phyloP scores from a whole-genome alignment of 2,888 invertebrate species.

The Drosophila parthenogenetica region DNA sequence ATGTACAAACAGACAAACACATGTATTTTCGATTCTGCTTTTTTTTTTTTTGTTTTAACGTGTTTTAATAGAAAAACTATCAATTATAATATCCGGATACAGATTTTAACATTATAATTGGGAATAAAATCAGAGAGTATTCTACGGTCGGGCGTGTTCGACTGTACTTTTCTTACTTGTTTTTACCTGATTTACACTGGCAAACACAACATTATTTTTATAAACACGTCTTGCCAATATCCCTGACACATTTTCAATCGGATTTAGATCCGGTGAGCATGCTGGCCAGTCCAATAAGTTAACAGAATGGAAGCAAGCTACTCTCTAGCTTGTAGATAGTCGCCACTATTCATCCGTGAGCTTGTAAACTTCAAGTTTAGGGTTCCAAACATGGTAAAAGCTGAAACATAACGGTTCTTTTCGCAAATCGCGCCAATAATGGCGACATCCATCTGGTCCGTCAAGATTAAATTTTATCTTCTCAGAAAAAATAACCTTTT shows the following conservation, averaged over 20 bases:
- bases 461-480: slow-evolving; percentile 5
- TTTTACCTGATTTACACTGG: too few relatives aligned
- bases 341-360: neutral
- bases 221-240: neutral
- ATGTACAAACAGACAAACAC: too few relatives aligned
- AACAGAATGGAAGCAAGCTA: neutral
- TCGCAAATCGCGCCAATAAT: slow-evolving; percentile 4
- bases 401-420: neutral
- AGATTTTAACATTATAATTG: too few relatives aligned
- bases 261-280: slow-evolving; percentile 4
- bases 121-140: too few relatives aligned
- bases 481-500: neutral
- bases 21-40: too few relatives aligned
- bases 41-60: too few relatives aligned
- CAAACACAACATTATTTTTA: too few relatives aligned
- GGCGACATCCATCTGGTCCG: neutral
- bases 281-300: slow-evolving; percentile 3
- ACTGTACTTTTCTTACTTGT: too few relatives aligned
- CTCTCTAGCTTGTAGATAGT: neutral
- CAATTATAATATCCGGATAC: too few relatives aligned
- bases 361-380: slow-evolving; percentile 5
- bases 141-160: too few relatives aligned
- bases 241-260: neutral
- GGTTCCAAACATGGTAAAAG: neutral
- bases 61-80: too few relatives aligned